Conservation (phyloP, 2,888 invertebrate genomes). For the Tetheella fluctuosa region DNA sequence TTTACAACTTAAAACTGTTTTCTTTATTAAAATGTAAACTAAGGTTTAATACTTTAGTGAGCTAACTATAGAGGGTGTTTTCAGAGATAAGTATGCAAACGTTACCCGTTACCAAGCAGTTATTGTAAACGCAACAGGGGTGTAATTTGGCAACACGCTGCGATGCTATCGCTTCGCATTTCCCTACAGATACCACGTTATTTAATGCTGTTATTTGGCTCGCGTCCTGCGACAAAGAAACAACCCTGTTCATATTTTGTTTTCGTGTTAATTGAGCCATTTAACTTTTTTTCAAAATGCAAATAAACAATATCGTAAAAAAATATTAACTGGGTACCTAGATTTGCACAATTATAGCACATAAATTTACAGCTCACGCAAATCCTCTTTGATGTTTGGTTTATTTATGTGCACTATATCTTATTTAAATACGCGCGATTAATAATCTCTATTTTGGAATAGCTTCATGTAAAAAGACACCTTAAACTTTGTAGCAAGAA, state of each 20-base stretch:
- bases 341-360: background rate
- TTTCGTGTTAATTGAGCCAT: conserved; percentile 48
- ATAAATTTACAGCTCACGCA: conserved; percentile 11
- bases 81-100: background rate
- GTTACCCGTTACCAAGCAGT: conserved; percentile 38
- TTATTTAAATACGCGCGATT: background rate
- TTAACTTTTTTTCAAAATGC: conserved; percentile 13
- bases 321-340: background rate
- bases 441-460: conserved; percentile 26
- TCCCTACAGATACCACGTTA: conserved; percentile 77
- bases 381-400: conserved; percentile 11
- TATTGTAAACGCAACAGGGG: conserved; percentile 76
- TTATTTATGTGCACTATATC: background rate
- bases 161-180: conserved; percentile 74
- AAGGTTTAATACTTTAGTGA: background rate
- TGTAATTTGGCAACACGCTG: conserved; percentile 78
- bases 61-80: background rate
- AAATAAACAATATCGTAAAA: conserved; percentile 5
- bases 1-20: background rate
- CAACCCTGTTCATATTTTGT: conserved; percentile 47
- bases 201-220: conserved; percentile 78
- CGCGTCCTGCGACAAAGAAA: conserved; percentile 52
- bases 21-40: background rate
- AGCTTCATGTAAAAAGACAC: conserved; percentile 13
- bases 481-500: conserved; percentile 54